These are phyloP conservation scores for Rhagophthalmus giganteus DNA, from an alignment of 2,888 invertebrate species.

Conservation along the genomic window DNA sequence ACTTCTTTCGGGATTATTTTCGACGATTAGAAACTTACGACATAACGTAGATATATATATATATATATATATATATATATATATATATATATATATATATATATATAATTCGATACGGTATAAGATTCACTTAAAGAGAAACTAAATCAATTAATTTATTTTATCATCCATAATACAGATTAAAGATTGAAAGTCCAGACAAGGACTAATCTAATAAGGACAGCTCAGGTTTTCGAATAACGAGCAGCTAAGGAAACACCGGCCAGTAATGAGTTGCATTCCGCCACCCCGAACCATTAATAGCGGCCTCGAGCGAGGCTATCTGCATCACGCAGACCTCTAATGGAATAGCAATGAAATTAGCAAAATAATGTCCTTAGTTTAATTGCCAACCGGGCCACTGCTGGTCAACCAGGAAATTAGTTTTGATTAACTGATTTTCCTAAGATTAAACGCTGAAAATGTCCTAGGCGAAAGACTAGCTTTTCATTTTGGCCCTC, in stretches of 20 bases:
- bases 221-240: conserved; percentile 25
- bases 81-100: too few species aligned
- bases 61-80: too few species aligned
- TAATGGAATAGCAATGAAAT: conserved; percentile 58
- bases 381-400: conserved; percentile 52
- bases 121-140: too few species aligned
- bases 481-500: conserved; percentile 9
- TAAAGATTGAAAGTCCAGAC: conserved; percentile 22
- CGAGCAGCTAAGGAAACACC: conserved; percentile 29
- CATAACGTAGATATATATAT: too few species aligned
- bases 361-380: conserved; percentile 58
- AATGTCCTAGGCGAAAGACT: conserved; percentile 17
- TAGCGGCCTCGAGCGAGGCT: conserved; percentile 42
- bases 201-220: conserved; percentile 29
- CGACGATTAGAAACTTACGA: too few species aligned
- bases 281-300: conserved; percentile 35
- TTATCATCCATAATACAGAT: conserved; percentile 12
- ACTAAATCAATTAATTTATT: neutral
- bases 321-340: conserved; percentile 56
- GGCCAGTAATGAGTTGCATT: conserved; percentile 37
- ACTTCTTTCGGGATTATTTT: too few species aligned
- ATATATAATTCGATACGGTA: too few species aligned
- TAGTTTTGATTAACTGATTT: conserved; percentile 51
- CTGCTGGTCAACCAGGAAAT: conserved; percentile 49
- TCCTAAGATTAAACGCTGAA: conserved; percentile 28